Conservation (phyloP, 2,888 invertebrate genomes). For the Drosophila meridiana region DNA sequence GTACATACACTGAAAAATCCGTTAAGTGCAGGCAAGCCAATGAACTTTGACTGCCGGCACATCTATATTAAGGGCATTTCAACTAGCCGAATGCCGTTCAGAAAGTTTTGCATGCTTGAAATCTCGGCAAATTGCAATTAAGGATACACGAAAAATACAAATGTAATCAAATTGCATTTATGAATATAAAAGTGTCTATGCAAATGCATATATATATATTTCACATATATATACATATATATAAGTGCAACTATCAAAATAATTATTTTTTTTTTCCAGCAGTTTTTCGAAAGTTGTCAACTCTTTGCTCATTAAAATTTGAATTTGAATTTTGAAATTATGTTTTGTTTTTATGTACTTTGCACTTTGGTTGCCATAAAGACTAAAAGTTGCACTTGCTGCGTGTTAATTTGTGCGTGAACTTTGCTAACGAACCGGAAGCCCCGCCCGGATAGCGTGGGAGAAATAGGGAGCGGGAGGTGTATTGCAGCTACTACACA, state of each 20-base stretch:
- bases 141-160: neutral
- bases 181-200: slow-evolving; percentile 13
- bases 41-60: slow-evolving; percentile 9
- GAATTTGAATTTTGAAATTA: slow-evolving; percentile 69
- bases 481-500: slow-evolving; percentile 21
- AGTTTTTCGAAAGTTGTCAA: slow-evolving; percentile 20
- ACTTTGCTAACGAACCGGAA: slow-evolving; percentile 75
- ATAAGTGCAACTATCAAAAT: neutral
- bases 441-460: slow-evolving; percentile 22
- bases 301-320: slow-evolving; percentile 68
- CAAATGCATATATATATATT: neutral
- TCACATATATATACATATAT: neutral
- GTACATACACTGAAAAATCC: neutral
- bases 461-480: slow-evolving; percentile 9
- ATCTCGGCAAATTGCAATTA: slow-evolving; percentile 6
- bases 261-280: slow-evolving; percentile 3
- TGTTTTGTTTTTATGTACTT: slow-evolving; percentile 62
- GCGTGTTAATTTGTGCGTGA: slow-evolving; percentile 76
- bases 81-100: neutral
- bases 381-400: slow-evolving; percentile 59
- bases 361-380: slow-evolving; percentile 46
- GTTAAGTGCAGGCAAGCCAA: slow-evolving; percentile 6
- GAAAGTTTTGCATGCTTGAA: neutral
- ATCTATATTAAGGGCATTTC: slow-evolving; percentile 5
- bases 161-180: slow-evolving; percentile 25